Conservation (phyloP, 2,888 invertebrate species). For the Neuroscelio doddi region DNA sequence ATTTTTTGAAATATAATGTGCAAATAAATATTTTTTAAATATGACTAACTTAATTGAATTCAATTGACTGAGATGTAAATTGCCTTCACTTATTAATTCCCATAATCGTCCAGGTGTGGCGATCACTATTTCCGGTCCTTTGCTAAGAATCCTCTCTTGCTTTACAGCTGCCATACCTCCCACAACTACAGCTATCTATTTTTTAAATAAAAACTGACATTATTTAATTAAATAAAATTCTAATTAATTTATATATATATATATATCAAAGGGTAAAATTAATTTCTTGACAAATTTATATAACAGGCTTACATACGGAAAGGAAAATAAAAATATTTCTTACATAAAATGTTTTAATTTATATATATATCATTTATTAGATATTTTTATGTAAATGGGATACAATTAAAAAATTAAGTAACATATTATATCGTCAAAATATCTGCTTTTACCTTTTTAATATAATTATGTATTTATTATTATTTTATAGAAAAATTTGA, state of each 20-base stretch:
- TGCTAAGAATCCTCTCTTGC: constrained; percentile 88
- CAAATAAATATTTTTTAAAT: too few relatives aligned
- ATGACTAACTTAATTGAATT: constrained; percentile 78
- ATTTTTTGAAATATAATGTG: not conserved
- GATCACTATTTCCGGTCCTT: constrained; percentile 93
- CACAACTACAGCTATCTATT: constrained; percentile 85
- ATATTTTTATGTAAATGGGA: too few relatives aligned
- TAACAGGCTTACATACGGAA: too few relatives aligned
- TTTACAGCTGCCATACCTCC: constrained; percentile 97
- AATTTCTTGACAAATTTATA: constrained; percentile 3
- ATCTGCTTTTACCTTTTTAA: too few relatives aligned
- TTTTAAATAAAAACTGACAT: too few relatives aligned
- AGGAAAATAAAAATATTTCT: constrained; percentile 5
- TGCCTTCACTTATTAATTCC: constrained; percentile 90
- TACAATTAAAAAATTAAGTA: too few relatives aligned
- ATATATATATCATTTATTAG: too few relatives aligned
- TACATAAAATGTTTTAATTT: not conserved
- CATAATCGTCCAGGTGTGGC: constrained; percentile 98
- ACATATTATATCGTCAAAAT: too few relatives aligned
- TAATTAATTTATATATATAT: too few relatives aligned
- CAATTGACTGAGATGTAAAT: constrained; percentile 83
- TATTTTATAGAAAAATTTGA: too few relatives aligned
- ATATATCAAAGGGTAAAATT: constrained; percentile 13
- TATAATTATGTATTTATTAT: too few relatives aligned
- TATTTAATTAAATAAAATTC: constrained; percentile 6